phyloP scores from a whole-genome alignment of 2,888 invertebrate genomes.

The Hyppa rectilinea region DNA sequence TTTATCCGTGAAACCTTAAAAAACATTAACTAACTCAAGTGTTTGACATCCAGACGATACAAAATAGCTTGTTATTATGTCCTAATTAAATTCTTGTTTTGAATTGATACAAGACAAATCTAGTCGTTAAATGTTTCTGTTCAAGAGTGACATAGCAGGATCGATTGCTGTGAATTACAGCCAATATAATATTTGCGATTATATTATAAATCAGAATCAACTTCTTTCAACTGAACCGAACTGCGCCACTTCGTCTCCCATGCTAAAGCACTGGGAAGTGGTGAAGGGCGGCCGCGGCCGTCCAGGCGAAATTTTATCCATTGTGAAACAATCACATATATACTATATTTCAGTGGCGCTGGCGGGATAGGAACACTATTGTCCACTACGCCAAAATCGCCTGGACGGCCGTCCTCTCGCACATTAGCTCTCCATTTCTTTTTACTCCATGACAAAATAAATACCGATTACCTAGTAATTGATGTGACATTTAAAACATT shows the following conservation, averaged over 20 bases:
- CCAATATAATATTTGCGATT: no score
- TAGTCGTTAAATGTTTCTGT: not conserved
- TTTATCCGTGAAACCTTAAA: not conserved
- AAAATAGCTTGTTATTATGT: not conserved
- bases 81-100: not conserved
- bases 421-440: not conserved
- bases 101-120: slow-evolving; percentile 2
- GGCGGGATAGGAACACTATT: not conserved
- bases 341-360: not conserved
- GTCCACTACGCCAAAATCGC: not conserved
- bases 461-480: not conserved
- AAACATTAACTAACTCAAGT: not conserved
- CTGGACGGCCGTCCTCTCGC: not conserved
- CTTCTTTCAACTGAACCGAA: no score
- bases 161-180: not conserved
- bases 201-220: no score
- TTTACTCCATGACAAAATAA: slow-evolving; percentile 11
- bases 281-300: no score
- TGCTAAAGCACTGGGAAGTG: no score
- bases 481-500: slow-evolving; percentile 1
- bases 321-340: slow-evolving; percentile 1
- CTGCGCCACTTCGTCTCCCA: no score
- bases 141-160: not conserved
- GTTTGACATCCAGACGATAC: not conserved
- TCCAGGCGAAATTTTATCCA: no score